Evolutionary conservation across 2,113 vertebrate genomes (phyloP).

Genomic region (Catharus minimus): DNA sequence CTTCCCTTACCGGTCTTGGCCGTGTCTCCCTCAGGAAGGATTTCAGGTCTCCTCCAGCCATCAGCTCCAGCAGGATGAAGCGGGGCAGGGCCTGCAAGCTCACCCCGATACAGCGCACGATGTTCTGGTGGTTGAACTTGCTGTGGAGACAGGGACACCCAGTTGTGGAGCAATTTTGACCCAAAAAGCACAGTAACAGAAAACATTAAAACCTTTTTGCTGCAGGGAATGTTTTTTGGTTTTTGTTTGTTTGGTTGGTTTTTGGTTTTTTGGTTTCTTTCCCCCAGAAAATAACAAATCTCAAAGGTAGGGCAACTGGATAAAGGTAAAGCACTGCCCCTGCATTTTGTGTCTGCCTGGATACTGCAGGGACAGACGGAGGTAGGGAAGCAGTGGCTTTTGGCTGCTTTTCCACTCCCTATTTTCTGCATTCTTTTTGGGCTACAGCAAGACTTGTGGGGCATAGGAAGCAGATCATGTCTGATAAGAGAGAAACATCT

Average conservation of each 20-base stretch:
- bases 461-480: neutral
- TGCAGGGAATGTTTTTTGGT: neutral
- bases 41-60: slow-evolving; percentile 97
- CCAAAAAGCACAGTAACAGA: neutral
- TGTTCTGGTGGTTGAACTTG: slow-evolving; percentile 99
- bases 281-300: neutral
- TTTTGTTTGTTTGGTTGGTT: neutral
- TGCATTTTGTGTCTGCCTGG: neutral
- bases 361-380: neutral
- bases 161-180: neutral
- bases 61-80: slow-evolving; percentile 96
- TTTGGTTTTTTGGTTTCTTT: neutral
- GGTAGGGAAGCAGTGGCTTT: neutral
- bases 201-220: neutral
- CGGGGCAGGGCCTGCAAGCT: slow-evolving; percentile 94
- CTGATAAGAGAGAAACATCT: neutral
- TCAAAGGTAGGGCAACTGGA: neutral
- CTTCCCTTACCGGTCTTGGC: slow-evolving; percentile 87
- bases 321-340: neutral
- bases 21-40: slow-evolving; percentile 93
- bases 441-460: neutral
- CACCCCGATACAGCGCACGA: slow-evolving; percentile 94
- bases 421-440: neutral
- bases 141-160: slow-evolving; percentile 70
- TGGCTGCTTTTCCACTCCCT: neutral